Evolutionary conservation across 1,140 invertebrate genomes (phyloP), one percentile per base, ranked within the genome.

Genomic region (Apis dorsata): DNA sequence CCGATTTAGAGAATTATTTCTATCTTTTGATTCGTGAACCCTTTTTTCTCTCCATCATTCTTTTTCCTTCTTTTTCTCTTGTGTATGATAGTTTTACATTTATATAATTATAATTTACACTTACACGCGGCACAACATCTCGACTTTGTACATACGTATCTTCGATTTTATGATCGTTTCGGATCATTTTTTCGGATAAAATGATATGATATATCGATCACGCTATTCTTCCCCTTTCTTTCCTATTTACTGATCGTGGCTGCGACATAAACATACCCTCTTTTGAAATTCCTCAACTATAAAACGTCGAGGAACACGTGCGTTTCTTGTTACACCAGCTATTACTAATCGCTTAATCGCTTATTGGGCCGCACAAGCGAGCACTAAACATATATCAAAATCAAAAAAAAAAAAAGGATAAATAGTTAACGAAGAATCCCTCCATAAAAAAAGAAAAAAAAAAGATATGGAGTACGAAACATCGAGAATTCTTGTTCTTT

Each of bases 331-430:
- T 60, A 82, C 72, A 51, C 66, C 28, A 55, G 76, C 70, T 73
- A 78, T 59, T 60, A 83, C 68, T 87, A 85, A 87, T 85, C 75
- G 77, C 86, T 87, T 81, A 75, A 86, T 69, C 15, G 74, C 78
- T 88, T 83, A 80, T 53, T 66, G 49, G 78, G 49, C 59, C 72
- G 74, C 71, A 85, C 86, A 51, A 86, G 83, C 75, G 63, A 74
- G 68, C 63, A 78, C 53, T 83, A 74, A 81, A 81, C 60, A 72
- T 34, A 77, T 69, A 57, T 44, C 17, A 68, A 77, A 75, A 53
- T 21, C 57, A 55, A n/a, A 60, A 60, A 62, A 49, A 70, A 81
- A 44, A 34, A 15, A 76, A 65, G 9, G 17, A 34, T 34, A 2
- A 34, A 19, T 17, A 65, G 28, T 17, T 68, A 24, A 66, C 53